Evolutionary conservation across 2,888 invertebrate genomes (phyloP).

Genomic region (Cylindroiulus punctatus): DNA sequence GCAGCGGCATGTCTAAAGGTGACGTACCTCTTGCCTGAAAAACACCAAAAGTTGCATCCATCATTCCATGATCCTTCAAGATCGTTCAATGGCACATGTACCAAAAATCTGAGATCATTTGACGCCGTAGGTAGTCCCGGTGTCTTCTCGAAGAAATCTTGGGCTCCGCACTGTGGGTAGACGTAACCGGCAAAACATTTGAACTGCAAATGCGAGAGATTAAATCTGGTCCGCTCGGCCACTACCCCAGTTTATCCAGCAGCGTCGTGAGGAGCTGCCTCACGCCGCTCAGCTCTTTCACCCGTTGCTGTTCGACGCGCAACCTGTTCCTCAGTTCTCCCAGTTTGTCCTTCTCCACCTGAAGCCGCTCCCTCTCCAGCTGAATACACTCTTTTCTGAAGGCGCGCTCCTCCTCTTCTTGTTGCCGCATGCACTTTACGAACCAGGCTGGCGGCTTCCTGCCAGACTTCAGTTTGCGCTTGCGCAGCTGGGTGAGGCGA

Average conservation of each 20-base stretch:
- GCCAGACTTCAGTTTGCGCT: background rate
- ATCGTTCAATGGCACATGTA: background rate
- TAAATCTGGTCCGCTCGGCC: no score
- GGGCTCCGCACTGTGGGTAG: no score
- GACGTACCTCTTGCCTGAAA: no score
- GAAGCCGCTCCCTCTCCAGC: background rate
- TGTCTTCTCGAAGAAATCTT: no score
- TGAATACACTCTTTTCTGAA: background rate
- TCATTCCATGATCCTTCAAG: background rate
- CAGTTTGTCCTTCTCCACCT: background rate
- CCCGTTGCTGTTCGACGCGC: background rate
- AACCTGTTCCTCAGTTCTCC: background rate
- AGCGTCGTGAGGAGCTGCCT: background rate
- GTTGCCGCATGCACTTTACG: background rate
- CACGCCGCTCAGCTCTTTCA: conserved; percentile 6
- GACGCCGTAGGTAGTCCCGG: no score
- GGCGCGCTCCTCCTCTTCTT: background rate
- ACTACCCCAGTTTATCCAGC: background rate
- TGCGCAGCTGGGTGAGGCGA: background rate
- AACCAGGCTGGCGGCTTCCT: background rate
- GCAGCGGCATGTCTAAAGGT: no score
- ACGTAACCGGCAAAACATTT: no score
- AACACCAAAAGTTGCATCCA: no score
- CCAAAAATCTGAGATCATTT: background rate
- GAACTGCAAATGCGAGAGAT: no score